Base-by-base conservation (phyloP, 1,140 invertebrate genomes). In the Pectinophora gossypiella region DNA sequence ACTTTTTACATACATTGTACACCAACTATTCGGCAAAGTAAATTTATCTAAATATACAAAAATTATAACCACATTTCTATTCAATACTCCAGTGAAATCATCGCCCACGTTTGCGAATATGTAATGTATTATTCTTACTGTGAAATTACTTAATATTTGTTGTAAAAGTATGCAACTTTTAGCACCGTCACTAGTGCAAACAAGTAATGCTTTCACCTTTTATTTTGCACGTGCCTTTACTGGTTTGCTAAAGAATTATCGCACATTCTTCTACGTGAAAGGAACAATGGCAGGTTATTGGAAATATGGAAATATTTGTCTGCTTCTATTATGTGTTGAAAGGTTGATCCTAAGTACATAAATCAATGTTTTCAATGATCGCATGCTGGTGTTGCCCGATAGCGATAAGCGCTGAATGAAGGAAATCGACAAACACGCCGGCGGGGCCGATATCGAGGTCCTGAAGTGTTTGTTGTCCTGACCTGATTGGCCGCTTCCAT, bases 181-280 rank as follows among this genome's bases (percentile, higher is more conserved):
- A 70, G 69, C 70, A 56, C 50, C 66, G 67, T 68, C 73, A 64
- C 60, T 64, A 77, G 64, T 76, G 56, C 63, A 77, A 76, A 78
- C 74, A 76, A 76, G 72, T 4, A 67, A 68, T 59, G 68, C 76
- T 81, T 81, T 84, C 76, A 67, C 78, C 66, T 70, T 66, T 62
- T 64, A 55, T 75, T 43, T 9, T 43, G 18, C 35, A 43, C 43
- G 16, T 44, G 42, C 56, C 53, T 48, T 49, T 63, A 68, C 57
- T 54, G 60, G 63, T 73, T 65, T 73, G 59, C 58, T 57, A 59
- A 71, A 62, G 63, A 72, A 66, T 72, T 71, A 72, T 71, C 69
- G 60, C 59, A 54, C 27, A 51, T 56, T 61, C 36, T 62, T 64
- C 44, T 57, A 50, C 27, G 27, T 18, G 15, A 35, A 35, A 23